phyloP scores from a whole-genome alignment of 2,797 vertebrate species.

The Sebastes hubbsi region DNA sequence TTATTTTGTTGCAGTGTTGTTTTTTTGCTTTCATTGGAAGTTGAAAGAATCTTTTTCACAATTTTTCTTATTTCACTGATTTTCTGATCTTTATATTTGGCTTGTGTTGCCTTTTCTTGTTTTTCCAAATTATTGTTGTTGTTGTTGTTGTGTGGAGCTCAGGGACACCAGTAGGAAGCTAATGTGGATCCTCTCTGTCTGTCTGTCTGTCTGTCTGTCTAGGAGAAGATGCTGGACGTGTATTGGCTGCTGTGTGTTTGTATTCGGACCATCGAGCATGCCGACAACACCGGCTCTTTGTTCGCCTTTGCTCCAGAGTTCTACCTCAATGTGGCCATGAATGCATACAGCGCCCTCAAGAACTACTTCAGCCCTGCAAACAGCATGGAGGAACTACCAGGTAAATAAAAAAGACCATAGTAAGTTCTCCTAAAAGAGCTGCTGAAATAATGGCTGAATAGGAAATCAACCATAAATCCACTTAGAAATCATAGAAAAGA shows the following conservation, averaged over 20 bases:
- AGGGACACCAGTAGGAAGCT: too few species aligned
- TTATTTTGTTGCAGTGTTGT: too few species aligned
- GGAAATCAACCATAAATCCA: too few species aligned
- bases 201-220: neutral
- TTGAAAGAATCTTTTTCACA: neutral
- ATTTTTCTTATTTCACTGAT: too few species aligned
- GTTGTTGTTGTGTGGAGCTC: too few species aligned
- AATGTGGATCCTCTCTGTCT: neutral
- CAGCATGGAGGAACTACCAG: conserved; percentile 95
- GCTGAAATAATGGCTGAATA: too few species aligned
- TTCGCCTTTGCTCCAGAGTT: conserved; percentile 96
- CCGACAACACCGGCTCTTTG: conserved; percentile 89
- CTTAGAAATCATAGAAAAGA: too few species aligned
- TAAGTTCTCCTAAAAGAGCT: too few species aligned
- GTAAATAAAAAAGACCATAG: conserved; percentile 36
- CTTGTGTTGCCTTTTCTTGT: neutral
- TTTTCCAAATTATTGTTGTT: neutral
- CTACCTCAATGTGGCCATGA: conserved; percentile 98
- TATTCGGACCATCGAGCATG: conserved; percentile 91
- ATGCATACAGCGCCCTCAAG: conserved; percentile 97
- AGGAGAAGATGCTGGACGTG: conserved; percentile 98
- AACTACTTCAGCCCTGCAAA: conserved; percentile 97
- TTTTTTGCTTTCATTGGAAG: neutral
- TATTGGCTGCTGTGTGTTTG: conserved; percentile 96
- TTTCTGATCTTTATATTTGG: neutral